These are phyloP conservation scores for Metopolophium dirhodum DNA, from an alignment of 1,140 invertebrate genomes.

Conservation along the genomic window DNA sequence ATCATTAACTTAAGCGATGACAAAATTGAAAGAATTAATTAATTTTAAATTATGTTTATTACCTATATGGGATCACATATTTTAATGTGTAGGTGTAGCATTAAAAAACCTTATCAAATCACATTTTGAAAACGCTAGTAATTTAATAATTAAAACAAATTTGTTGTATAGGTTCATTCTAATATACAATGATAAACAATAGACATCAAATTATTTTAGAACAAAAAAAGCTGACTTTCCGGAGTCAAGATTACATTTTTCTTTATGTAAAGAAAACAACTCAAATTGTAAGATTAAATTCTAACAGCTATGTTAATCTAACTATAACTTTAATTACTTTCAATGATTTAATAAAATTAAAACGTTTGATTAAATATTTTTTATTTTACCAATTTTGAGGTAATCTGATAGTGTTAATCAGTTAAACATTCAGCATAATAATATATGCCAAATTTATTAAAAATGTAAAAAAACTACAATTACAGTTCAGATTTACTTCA, in stretches of 20 bases:
- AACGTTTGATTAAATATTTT: neutral
- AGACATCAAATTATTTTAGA: neutral
- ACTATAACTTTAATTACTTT: neutral
- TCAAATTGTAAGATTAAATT: neutral
- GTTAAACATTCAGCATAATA: neutral
- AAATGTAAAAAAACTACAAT: neutral
- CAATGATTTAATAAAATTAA: neutral
- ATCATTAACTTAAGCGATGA: no score
- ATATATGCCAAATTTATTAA: neutral
- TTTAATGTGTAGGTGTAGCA: neutral
- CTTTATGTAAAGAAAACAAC: neutral
- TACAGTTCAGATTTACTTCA: neutral
- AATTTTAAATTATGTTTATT: no score
- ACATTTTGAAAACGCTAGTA: neutral
- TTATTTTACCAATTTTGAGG: neutral
- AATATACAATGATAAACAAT: neutral
- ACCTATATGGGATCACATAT: no score
- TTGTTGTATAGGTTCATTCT: neutral
- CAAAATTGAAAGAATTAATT: no score
- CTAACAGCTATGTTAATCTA: neutral
- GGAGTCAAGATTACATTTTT: neutral
- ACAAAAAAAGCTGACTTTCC: neutral
- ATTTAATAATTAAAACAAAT: neutral
- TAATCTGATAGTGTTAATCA: neutral
- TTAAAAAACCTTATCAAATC: neutral